A percentile compares a stretch with the other conserved stretches of the same genome.
phyloP scores from a whole-genome alignment of 2,113 vertebrate genomes.

The Hydrochoerus hydrochaeris region DNA sequence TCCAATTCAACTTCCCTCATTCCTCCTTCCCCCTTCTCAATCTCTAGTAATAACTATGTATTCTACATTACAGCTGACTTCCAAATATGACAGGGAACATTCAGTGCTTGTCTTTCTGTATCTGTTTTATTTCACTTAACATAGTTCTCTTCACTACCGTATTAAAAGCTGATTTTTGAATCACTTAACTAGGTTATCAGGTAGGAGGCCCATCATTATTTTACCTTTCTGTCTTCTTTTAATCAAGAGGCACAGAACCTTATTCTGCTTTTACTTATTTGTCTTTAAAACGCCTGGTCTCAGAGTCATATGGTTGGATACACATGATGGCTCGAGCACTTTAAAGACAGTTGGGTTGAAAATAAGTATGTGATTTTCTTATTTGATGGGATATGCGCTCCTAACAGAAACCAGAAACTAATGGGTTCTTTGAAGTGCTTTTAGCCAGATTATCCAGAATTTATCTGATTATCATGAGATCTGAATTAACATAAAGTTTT shows the following conservation, averaged over 20 bases:
- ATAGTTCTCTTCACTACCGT: neutral
- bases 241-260: neutral
- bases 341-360: neutral
- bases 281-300: neutral
- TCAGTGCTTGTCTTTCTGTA: neutral
- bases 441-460: neutral
- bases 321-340: neutral
- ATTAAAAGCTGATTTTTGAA: neutral
- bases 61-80: neutral
- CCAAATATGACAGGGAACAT: neutral
- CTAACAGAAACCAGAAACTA: neutral
- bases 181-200: neutral
- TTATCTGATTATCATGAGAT: constrained; percentile 38
- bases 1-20: neutral
- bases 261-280: neutral
- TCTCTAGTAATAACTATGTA: neutral
- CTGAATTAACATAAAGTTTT: neutral
- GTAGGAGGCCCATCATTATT: neutral
- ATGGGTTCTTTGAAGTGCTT: neutral
- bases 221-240: neutral
- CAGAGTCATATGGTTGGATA: neutral
- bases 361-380: neutral
- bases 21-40: neutral
- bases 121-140: neutral
- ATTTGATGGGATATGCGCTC: neutral